Evolutionary conservation across 1,140 invertebrate genomes (phyloP), one percentile per base, ranked within the genome.

Genomic region (Melanaphis sacchari): DNA sequence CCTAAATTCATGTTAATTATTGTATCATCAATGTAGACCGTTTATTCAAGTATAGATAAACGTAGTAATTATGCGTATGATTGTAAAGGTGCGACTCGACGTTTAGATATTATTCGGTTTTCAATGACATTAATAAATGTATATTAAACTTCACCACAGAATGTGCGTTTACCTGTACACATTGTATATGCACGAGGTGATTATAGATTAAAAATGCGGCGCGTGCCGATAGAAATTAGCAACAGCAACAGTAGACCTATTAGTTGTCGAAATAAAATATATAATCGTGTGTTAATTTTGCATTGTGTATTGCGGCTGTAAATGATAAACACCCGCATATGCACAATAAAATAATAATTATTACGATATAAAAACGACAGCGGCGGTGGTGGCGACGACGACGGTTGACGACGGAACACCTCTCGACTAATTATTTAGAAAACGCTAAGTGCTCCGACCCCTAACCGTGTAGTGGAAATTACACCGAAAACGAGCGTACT

Each of bases 291-390:
- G 88, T 52, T 52, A 54, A 89, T 89, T 89, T 89, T 9, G 88
- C 88, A n/a, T 38, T 36, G 31, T 52, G 46, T 49, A 36, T 24
- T 52, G 22, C 46, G 46, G 21, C 40, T 24, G 22, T 22, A 36
- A 54, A 89, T 89, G 49, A 54, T 54, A 54, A 89, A 89, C 88
- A 54, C 88, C 87, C 87, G 87, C 87, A 89, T 89, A 89, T 36
- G n/a, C 36, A 46, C n/a, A 22, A 87, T 89, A 89, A 52, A 76
- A 76, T 66, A n/a, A 66, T 76, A 26, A 52, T 49, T 21, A 88
- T 88, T 88, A 88, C 38, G n/a, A 89, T 89, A 89, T 22, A 49
- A 82, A 82, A 82, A 89, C 43, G 46, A 46, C 85, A 31, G 46
- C 85, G 84, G 15, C 84, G 84, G 26, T 38, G 82, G 15, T 15